Percentiles rank a stretch among this genome's conserved stretches.
phyloP scores from a whole-genome alignment of 2,113 vertebrate genomes.

The Anolis carolinensis region DNA sequence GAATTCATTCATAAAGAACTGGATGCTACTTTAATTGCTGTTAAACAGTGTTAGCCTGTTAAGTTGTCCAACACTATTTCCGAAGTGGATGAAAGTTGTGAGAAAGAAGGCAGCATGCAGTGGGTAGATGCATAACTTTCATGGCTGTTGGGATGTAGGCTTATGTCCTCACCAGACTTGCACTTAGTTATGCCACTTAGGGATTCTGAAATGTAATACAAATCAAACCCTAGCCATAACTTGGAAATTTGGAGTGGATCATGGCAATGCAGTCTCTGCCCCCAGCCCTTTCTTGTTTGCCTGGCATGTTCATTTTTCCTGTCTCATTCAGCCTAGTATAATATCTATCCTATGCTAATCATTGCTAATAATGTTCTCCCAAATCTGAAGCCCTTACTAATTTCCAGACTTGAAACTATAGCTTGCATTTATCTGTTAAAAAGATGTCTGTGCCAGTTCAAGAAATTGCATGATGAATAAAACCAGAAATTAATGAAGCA shows the following conservation, averaged over 20 bases:
- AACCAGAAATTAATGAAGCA: background rate
- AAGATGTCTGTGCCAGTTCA: too few species aligned
- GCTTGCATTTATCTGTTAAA: background rate
- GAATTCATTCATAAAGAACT: conserved; percentile 16
- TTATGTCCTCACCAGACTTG: background rate
- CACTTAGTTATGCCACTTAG: background rate
- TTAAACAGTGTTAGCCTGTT: conserved; percentile 20
- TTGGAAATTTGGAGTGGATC: background rate
- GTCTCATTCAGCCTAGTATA: background rate
- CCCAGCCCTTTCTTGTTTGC: background rate
- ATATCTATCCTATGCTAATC: background rate
- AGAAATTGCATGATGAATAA: background rate
- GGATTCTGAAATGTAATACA: background rate
- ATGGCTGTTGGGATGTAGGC: background rate
- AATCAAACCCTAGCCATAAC: background rate
- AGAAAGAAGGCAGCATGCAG: conserved; percentile 29
- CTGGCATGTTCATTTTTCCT: background rate
- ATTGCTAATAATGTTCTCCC: background rate
- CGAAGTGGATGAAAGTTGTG: conserved; percentile 24
- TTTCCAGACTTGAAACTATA: background rate
- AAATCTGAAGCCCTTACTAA: background rate
- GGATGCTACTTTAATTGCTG: conserved; percentile 26
- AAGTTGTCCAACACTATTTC: conserved; percentile 12
- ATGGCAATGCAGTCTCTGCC: background rate
- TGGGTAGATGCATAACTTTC: conserved; percentile 14